phyloP scores from a whole-genome alignment of 2,888 invertebrate genomes.

The Stenichneumon culpator region DNA sequence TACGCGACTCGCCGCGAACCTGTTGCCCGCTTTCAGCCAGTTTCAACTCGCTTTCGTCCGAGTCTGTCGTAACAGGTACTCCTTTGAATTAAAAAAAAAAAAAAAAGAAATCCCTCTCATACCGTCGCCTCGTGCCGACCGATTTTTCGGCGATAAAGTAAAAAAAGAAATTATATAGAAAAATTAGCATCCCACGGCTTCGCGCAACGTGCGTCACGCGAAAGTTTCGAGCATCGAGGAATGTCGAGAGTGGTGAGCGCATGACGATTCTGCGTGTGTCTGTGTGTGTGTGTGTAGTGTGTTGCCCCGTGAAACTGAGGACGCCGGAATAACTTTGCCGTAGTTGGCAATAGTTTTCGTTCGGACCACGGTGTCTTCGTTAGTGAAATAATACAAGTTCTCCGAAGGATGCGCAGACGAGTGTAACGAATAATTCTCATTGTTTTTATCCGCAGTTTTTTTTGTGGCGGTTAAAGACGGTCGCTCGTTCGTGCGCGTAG shows the following conservation, averaged over 20 bases:
- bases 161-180: not conserved
- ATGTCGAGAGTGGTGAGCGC: conserved; percentile 16
- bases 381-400: not conserved
- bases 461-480: not conserved
- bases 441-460: not conserved
- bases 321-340: conserved; percentile 21
- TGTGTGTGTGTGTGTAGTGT: not conserved
- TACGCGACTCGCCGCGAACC: conserved; percentile 71
- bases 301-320: conserved; percentile 12
- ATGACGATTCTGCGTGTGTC: not conserved
- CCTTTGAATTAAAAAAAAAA: conserved; percentile 52
- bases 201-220: conserved; percentile 24
- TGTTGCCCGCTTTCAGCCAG: conserved; percentile 76
- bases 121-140: not conserved
- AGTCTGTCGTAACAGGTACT: conserved; percentile 55
- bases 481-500: not conserved
- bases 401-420: not conserved
- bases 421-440: not conserved
- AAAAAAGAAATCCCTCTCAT: not conserved
- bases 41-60: conserved; percentile 74
- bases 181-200: conserved; percentile 1
- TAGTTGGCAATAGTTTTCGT: conserved; percentile 22
- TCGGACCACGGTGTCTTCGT: not conserved
- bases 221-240: conserved; percentile 22
- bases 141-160: not conserved